Evolutionary conservation across 2,888 invertebrate genomes (phyloP), one percentile per base, ranked within the genome.

Genomic region (Lasius platythorax): DNA sequence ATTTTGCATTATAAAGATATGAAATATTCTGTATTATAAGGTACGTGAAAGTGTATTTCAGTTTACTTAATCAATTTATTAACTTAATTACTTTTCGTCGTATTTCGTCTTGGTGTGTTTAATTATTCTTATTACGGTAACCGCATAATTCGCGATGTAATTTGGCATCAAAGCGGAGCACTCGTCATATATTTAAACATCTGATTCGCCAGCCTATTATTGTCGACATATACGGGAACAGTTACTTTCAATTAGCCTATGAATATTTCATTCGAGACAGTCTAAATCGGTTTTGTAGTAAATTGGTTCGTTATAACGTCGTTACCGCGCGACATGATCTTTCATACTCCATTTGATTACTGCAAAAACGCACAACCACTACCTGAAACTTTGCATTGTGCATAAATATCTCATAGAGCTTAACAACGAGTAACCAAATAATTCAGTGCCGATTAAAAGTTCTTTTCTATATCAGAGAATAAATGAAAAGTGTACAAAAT

Each of bases 201-300:
- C 53, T 30, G 70, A 78, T 68, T 58, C 30, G 56, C 23, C 30
- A 40, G 56, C 68, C 30, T 78, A 78, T 78, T 78, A 78, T 70
- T 70, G 78, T 78, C 78, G 78, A 43, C 78, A 70, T 78, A 58
- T 78, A 68, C n/a, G 78, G 30, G 70, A 30, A 58, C 58, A 78
- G 30, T 70, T 70, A 76, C 23, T 78, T 30, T 68, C 58, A 78
- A 78, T 58, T 70, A 70, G 18, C 12, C n/a, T 30, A 43, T 78
- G 70, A 78, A 78, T 78, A 23, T 78, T 78, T 78, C 56, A 78
- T 43, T 58, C 15, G 30, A 68, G 78, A 63, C 70, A 58, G 58
- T 70, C 23, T n/a, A 58, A 78, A 78, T 68, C 30, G 68, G 70
- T 43, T 78, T 53, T 70, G 70, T 43, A 43, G 78, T 56, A 78